Evolutionary conservation across 2,888 invertebrate species (phyloP), one percentile per base, ranked within the genome.

Genomic region (Cosmia trapezina): DNA sequence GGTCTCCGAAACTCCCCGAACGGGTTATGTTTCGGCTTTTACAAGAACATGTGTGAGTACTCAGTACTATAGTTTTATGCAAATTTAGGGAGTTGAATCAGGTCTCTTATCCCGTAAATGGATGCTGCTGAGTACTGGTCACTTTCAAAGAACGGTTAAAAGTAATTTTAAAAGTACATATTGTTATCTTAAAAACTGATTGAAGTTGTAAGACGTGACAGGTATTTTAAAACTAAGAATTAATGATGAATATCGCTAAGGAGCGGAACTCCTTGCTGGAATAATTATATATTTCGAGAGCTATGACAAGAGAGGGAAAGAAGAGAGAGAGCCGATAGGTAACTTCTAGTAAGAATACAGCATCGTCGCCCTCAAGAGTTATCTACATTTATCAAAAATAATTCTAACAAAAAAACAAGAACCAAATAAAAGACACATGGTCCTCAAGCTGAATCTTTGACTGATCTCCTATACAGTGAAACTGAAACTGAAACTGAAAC

Each of bases 11-110:
- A 78, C 17, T 65, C 33, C 17, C 68, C 63, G 59, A 83, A 74
- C 80, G 11, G 67, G 83, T 80, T 73, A 11, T n/a, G 57, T 47
- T 59, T 65, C 37, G 65, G 69, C 56, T 65, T 54, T 65, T 83
- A 70, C 49, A 70, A 78, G 73, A 79, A 66, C 60, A 53, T 59
- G 19, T n/a, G 19, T 17, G 19, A 43, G 17, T 62, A 33, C 47
- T 17, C 6, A 47, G 37, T 56, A 65, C 63, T 67, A 75, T 70
- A 43, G 41, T 60, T 81, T 83, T 79, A 83, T 83, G 83, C 41
- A 59, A 83, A 79, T 79, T 53, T 57, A 33, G 64, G 17, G 11
- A 63, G n/a, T 37, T 12, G 14, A 70, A 70, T 68, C 53, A 54
- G 57, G 68, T 54, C 2, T 45, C 12, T 43, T 67, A 37, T 54